Percentiles rank a stretch among this genome's conserved stretches.
These are phyloP conservation scores for Parazoanthus atlanticus DNA, from an alignment of 92 coral and sea anemone genomes.

Conservation along the genomic window DNA sequence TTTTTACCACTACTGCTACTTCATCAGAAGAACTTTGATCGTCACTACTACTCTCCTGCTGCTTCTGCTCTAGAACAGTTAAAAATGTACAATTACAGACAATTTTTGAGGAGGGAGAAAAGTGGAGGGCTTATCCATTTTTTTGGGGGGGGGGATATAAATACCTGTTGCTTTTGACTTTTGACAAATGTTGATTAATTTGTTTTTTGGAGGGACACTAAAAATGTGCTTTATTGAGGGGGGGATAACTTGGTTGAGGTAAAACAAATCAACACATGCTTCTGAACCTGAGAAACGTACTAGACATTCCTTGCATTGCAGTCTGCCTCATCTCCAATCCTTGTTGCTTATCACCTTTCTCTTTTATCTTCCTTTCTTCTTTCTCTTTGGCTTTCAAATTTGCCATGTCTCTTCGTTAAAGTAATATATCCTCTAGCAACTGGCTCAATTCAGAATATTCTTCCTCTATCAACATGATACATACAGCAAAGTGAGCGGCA, in stretches of 20 bases:
- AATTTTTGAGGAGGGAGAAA: background rate
- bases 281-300: conserved; percentile 47
- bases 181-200: background rate
- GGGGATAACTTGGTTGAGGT: background rate
- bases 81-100: conserved; percentile 1
- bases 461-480: conserved; percentile 45
- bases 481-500: conserved; percentile 8
- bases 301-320: conserved; percentile 67
- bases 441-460: conserved; percentile 61
- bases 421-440: conserved; percentile 54
- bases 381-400: conserved; percentile 51
- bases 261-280: conserved; percentile 10
- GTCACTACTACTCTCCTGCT: conserved; percentile 3
- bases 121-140: background rate
- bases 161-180: too few species aligned
- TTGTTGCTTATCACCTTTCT: conserved; percentile 55
- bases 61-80: conserved; percentile 9
- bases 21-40: conserved; percentile 11
- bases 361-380: conserved; percentile 45
- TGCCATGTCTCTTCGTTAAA: conserved; percentile 56
- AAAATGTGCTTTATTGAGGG: background rate
- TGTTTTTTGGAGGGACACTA: background rate
- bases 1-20: conserved; percentile 11
- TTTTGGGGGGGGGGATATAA: too few species aligned
- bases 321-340: conserved; percentile 62